Conservation (phyloP, 2,113 vertebrate genomes). For the Pelvicachromis taeniatus region DNA sequence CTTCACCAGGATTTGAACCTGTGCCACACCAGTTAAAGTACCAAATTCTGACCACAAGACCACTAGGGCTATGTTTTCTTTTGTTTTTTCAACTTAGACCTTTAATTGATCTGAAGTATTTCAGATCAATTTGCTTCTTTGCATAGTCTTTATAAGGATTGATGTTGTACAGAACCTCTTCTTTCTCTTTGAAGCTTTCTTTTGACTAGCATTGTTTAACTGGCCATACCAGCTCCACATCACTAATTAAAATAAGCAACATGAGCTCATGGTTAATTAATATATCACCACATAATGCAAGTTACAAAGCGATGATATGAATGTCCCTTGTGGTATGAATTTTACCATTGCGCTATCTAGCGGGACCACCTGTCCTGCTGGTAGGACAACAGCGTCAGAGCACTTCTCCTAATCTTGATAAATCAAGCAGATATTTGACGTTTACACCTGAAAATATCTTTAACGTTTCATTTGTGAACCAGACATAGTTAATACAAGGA, state of each 20-base stretch:
- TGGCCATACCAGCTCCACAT: not conserved
- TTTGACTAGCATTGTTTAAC: not conserved
- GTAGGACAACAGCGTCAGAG: too few species aligned
- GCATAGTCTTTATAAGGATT: not conserved
- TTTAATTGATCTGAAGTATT: not conserved
- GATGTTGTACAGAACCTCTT: not conserved
- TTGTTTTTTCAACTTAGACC: not conserved
- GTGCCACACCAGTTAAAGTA: slow-evolving; percentile 9
- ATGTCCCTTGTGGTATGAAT: not conserved
- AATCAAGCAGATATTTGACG: too few species aligned
- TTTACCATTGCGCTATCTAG: too few species aligned
- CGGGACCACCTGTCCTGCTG: too few species aligned
- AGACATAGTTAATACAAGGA: too few species aligned
- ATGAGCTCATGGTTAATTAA: not conserved
- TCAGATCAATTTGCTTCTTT: not conserved
- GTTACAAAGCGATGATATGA: not conserved
- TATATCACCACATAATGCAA: not conserved
- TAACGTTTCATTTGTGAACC: too few species aligned
- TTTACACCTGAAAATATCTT: too few species aligned
- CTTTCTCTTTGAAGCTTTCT: not conserved
- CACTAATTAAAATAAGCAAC: not conserved
- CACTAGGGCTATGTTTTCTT: not conserved
- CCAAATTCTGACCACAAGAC: not conserved
- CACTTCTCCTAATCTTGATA: too few species aligned
- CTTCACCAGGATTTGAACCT: slow-evolving; percentile 55